Evolutionary conservation across 2,113 vertebrate species (phyloP), one percentile per base, ranked within the genome.

Genomic region (Protomyctophum bolini): DNA sequence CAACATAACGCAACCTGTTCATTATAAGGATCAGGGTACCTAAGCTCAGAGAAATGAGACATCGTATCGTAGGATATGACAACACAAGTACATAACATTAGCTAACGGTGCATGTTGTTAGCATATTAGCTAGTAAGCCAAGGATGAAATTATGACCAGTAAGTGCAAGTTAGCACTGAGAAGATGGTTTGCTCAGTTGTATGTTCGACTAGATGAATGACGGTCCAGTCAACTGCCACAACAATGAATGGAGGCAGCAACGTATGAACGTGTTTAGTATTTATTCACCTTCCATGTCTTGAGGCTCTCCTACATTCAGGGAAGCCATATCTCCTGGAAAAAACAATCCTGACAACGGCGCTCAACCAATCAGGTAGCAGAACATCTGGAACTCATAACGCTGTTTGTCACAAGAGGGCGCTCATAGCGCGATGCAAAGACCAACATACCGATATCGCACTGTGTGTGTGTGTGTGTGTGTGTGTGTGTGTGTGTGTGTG

Each of bases 201-300:
- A 47, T 0, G 0, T 62, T 69, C 54, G 4, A 51, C 9, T 0
- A 33, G 6, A 54, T 45, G 0, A 33, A 7, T 65, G 7, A 2
- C 2, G 3, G 1, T 48, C 50, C 14, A 7, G 1, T 0, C 1
- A 3, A 21, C 10, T 7, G 12, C 28, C 21, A 11, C 0, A 41
- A 47, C 14, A 7, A 6, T 6, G 6, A 1, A 6, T 6, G 33
- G 4, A 12, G 2, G 46, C 4, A 33, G 0, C 49, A 57, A 3
- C 5, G 33, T 41, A 41, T 41, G 33, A 41, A 41, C 3, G 33
- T 60, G 4, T 33, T 75, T 62, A 12, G 6, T 68, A 54, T 80
- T 10, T 58, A 79, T 87, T 86, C 67, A 93, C 93, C 93, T 93
- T 94, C 93, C 93, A 94, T 94, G 71, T 92, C 93, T 86, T 94